These are phyloP conservation scores for Melieria picta DNA, from an alignment of 2,888 invertebrate species.

Conservation along the genomic window DNA sequence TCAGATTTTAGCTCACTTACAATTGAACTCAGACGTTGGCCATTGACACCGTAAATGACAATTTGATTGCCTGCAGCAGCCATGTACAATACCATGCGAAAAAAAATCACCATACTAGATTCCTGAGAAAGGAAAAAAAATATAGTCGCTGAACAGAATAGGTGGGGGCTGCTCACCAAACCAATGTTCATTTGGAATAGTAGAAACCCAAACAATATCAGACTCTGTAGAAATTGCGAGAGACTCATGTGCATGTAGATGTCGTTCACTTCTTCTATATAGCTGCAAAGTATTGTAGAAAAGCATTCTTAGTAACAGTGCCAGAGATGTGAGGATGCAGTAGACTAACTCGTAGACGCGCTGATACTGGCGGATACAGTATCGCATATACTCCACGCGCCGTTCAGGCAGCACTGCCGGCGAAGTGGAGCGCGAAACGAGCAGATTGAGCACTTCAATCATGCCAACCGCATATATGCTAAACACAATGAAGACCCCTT, in stretches of 20 bases:
- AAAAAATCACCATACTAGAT: constrained; percentile 41
- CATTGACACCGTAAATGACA: constrained; percentile 57
- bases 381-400: background rate
- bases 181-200: constrained; percentile 17
- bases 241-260: constrained; percentile 12
- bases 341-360: background rate
- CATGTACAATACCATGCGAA: constrained; percentile 59
- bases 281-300: background rate
- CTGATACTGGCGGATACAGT: background rate
- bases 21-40: constrained; percentile 49
- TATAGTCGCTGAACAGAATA: background rate
- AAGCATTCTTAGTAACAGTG: background rate
- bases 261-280: constrained; percentile 1
- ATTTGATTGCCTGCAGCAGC: constrained; percentile 53
- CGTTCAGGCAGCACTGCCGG: background rate
- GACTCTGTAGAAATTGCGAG: constrained; percentile 13
- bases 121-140: constrained; percentile 40
- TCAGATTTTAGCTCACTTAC: too few relatives aligned
- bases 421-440: background rate
- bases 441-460: background rate
- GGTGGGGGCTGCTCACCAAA: background rate
- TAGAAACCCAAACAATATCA: constrained; percentile 13
- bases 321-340: background rate
- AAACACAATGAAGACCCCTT: background rate
- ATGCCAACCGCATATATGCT: background rate